Percentiles rank a stretch among this genome's conserved stretches.
Evolutionary conservation across 2,888 invertebrate species (phyloP).

Genomic region (Calliphora vomitoria): DNA sequence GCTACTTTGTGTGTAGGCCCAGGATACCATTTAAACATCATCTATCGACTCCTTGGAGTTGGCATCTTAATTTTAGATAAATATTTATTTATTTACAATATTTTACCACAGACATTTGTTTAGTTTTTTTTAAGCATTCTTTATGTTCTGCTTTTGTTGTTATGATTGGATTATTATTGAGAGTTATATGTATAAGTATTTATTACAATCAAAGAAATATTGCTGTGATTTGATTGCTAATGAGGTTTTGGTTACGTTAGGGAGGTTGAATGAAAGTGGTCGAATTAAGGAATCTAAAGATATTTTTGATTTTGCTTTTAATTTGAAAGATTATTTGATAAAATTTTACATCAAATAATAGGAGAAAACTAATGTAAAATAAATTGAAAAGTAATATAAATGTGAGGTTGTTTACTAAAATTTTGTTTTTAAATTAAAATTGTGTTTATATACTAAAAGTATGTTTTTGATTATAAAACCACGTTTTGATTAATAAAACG

Average conservation of each 20-base stretch:
- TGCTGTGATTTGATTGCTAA: neutral
- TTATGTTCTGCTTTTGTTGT: conserved; percentile 4
- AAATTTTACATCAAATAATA: too few relatives aligned
- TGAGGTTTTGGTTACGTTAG: neutral
- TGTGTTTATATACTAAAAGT: too few relatives aligned
- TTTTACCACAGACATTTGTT: conserved; percentile 13
- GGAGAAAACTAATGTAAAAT: too few relatives aligned
- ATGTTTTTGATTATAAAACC: too few relatives aligned
- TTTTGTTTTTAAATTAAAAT: too few relatives aligned
- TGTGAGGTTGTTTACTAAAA: too few relatives aligned
- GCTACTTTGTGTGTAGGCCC: neutral
- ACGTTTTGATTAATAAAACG: too few relatives aligned
- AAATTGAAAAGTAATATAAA: too few relatives aligned
- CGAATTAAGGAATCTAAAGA: neutral
- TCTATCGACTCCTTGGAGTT: neutral
- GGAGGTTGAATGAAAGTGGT: neutral
- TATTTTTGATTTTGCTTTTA: neutral
- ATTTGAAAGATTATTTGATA: too few relatives aligned
- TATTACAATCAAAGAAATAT: conserved; percentile 15
- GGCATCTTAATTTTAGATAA: conserved; percentile 28
- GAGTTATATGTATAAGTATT: neutral
- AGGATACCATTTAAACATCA: neutral
- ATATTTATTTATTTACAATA: conserved; percentile 35
- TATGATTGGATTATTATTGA: conserved; percentile 25
- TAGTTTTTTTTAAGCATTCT: conserved; percentile 8